Conservation (phyloP, 2,888 invertebrate species). For the Epicampocera succincta region DNA sequence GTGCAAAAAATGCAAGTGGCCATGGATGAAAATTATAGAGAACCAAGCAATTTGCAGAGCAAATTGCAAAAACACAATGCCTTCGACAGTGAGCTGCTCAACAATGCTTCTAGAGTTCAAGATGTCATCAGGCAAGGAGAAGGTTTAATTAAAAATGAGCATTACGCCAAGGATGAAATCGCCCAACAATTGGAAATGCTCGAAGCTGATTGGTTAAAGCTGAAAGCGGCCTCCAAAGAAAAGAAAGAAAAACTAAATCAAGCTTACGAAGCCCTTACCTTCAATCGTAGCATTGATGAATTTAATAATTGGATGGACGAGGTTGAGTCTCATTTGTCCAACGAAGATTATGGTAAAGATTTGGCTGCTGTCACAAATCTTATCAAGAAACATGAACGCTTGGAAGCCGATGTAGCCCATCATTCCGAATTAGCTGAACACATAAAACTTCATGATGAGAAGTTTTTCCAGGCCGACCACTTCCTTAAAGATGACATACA, state of each 20-base stretch:
- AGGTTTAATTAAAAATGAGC: slow-evolving; percentile 88
- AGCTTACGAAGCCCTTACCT: slow-evolving; percentile 94
- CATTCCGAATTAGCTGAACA: slow-evolving; percentile 92
- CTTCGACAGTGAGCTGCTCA: slow-evolving; percentile 96
- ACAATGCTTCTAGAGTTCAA: slow-evolving; percentile 93
- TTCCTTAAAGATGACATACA: slow-evolving; percentile 95
- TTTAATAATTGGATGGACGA: slow-evolving; percentile 97
- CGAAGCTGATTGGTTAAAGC: slow-evolving; percentile 92
- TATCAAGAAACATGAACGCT: slow-evolving; percentile 88
- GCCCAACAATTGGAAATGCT: slow-evolving; percentile 90
- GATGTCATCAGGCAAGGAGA: slow-evolving; percentile 91
- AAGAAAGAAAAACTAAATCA: slow-evolving; percentile 93
- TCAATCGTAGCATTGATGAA: slow-evolving; percentile 94
- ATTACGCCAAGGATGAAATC: slow-evolving; percentile 94
- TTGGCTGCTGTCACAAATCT: slow-evolving; percentile 92
- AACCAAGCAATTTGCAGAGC: slow-evolving; percentile 97
- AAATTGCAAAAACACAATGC: slow-evolving; percentile 98
- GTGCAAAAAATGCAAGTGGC: slow-evolving; percentile 96
- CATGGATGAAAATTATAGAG: slow-evolving; percentile 95
- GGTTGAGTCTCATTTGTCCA: slow-evolving; percentile 86
- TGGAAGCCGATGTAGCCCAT: slow-evolving; percentile 93
- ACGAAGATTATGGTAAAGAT: slow-evolving; percentile 88
- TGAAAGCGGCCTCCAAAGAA: slow-evolving; percentile 90
- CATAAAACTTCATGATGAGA: slow-evolving; percentile 89
- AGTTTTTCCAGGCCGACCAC: slow-evolving; percentile 90